Conservation (phyloP, 2,888 invertebrate genomes). For the Sphecodes monilicornis region DNA sequence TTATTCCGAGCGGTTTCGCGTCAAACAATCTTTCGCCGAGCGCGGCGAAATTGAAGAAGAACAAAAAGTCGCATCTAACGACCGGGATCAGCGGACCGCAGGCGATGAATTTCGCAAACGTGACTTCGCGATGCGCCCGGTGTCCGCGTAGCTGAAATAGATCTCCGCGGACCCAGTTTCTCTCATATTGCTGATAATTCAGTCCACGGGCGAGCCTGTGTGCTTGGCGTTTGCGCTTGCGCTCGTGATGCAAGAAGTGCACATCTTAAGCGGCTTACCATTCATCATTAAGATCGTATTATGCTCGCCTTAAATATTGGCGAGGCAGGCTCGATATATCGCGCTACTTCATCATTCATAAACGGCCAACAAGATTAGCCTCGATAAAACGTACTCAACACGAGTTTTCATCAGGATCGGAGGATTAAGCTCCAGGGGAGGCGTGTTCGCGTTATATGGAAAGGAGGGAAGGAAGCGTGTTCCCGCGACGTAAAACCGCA, state of each 20-base stretch:
- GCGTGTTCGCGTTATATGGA: conserved; percentile 7
- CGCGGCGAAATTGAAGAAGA: neutral
- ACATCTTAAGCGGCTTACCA: conserved; percentile 42
- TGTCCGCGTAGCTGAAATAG: neutral
- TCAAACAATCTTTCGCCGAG: neutral
- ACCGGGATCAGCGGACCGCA: neutral
- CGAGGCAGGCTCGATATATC: conserved; percentile 23
- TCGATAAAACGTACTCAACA: conserved; percentile 48
- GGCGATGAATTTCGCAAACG: neutral
- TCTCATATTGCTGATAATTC: neutral
- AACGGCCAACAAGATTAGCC: conserved; percentile 59
- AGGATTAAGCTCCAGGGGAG: conserved; percentile 42
- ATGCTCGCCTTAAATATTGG: conserved; percentile 49
- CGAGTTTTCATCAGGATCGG: conserved; percentile 48
- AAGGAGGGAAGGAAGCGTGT: conserved; percentile 36
- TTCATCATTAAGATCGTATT: conserved; percentile 53
- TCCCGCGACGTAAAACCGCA: conserved; percentile 36
- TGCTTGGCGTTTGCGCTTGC: neutral
- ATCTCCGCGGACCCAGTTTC: neutral
- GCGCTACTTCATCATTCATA: conserved; percentile 56
- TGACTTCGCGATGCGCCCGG: neutral
- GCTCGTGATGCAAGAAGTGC: conserved; percentile 5
- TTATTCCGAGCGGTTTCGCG: neutral
- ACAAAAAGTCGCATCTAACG: neutral
- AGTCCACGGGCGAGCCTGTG: neutral